Base-by-base conservation (phyloP, 2,113 vertebrate species). In the Barbus barbus region DNA sequence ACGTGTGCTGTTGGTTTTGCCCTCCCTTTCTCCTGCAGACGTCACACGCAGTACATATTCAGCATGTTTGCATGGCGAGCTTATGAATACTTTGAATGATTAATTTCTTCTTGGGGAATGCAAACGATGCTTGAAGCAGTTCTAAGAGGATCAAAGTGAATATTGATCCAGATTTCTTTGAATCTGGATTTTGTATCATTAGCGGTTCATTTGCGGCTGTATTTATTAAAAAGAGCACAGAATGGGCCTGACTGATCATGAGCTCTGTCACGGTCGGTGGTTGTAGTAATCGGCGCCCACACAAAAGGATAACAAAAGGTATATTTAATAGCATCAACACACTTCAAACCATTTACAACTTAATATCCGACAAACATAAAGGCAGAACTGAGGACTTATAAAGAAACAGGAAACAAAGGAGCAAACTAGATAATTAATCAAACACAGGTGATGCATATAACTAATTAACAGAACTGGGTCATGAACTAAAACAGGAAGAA, bases 141-240 rank as follows among this genome's bases (percentile, higher is more conserved):
- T 81, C 3, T 9, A n/a, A 73, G 51, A 78, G 51, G 58, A 84
- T 87, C 83, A 87, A 69, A 71, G 77, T 36, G 58, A 33, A 51
- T 83, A 82, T 79, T 79, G 83, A 58, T 60, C 65, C 28, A n/a
- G 60, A 6, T 22, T 11, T 33, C 9, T 0, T 22, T 41, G 38
- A 41, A 28, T 72, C 36, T 78, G 81, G 61, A 63, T 82, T 79
- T 83, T 69, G 82, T 85, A 46, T 69, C 83, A 61, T 67, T 82
- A 71, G 33, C 13, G 63, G 61, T 65, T 72, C 44, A 69, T 65
- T 67, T 38, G 61, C 16, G 11, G 26, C 26, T 20, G 16, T 8
- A 3, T 65, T 26, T 41, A 8, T 63, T 71, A 44, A 48, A n/a
- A 79, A 60, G 61, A 16, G 1, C 26, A 16, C 14, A 65, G 61